Base-by-base conservation (phyloP, 1,140 invertebrate genomes). In the Solenopsis invicta region DNA sequence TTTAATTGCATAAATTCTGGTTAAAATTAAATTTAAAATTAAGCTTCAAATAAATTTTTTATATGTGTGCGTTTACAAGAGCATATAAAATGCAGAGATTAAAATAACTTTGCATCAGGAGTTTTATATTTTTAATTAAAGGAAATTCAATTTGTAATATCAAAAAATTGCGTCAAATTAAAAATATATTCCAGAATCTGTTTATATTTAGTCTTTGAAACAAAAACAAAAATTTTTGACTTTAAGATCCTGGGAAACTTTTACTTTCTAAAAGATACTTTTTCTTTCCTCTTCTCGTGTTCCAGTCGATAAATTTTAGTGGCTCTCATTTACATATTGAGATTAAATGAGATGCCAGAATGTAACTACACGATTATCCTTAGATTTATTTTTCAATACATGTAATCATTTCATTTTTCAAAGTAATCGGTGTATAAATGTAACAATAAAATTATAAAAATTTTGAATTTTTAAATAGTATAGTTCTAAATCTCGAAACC, bases 261-360 rank as follows among this genome's bases (percentile, higher is more conserved):
- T 64, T 59, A 76, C 34, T 61, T 74, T 64, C 18, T 62, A 10
- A 5, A n/a, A 77, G 24, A 48, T 9, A 29, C 6, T 29, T 62
- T 21, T 64, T 64, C 41, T 62, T 76, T 76, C 9, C 5, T 76
- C 52, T 76, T 76, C 74, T 61, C 21, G n/a, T 67, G 0, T 62
- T 77, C 21, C 41, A 10, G 54, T 29, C 21, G 41, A 34, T 37
- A 77, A 41, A 77, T 62, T 77, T 77, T 48, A 77, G 8, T 13
- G 59, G 24, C 1, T n/a, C 21, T 64, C 41, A 77, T 77, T 77
- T 74, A 29, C 69, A 21, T 34, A 77, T 62, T 48, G 21, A 76
- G 54, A 76, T 76, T 34, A 66, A 78, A 64, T 34, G 12, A 48
- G 59, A 66, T 66, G 66, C 21, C 74, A 29, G 34, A 54, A 59